These are phyloP conservation scores for Pilophorus perplexus DNA, from an alignment of 2,888 invertebrate genomes.

Conservation along the genomic window DNA sequence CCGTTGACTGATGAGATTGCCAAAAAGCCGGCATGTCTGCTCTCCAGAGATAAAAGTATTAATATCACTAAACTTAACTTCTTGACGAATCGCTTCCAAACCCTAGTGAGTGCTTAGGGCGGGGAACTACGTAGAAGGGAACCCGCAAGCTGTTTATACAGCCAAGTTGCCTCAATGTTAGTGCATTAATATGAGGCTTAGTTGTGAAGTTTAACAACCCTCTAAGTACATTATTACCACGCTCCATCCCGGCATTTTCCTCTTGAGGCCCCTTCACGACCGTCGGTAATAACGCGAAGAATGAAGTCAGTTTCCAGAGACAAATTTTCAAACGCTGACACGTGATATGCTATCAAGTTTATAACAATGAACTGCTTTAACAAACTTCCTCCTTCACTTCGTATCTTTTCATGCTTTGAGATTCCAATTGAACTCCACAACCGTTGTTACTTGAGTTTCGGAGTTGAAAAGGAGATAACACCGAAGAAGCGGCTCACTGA, in stretches of 20 bases:
- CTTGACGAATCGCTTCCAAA: slow-evolving; percentile 34
- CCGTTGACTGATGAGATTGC: slow-evolving; percentile 39
- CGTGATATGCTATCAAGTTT: slow-evolving; percentile 13
- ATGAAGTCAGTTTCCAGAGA: slow-evolving; percentile 19
- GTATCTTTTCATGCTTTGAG: slow-evolving; percentile 20
- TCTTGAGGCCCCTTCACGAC: slow-evolving; percentile 1
- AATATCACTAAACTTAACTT: slow-evolving; percentile 39
- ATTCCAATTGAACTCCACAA: slow-evolving; percentile 15
- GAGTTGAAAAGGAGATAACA: too few relatives aligned
- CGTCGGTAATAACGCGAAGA: neutral
- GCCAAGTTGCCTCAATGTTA: slow-evolving; percentile 29
- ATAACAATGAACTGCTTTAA: slow-evolving; percentile 14
- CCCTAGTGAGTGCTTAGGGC: too few relatives aligned
- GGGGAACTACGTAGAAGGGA: too few relatives aligned
- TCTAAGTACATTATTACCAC: slow-evolving; percentile 32
- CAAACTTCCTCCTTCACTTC: slow-evolving; percentile 23
- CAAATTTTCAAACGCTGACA: slow-evolving; percentile 1
- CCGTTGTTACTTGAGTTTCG: too few relatives aligned
- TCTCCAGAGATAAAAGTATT: slow-evolving; percentile 37
- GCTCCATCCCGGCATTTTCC: neutral
- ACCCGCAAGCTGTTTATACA: slow-evolving; percentile 24
- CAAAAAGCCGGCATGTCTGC: slow-evolving; percentile 27
- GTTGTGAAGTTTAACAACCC: slow-evolving; percentile 28
- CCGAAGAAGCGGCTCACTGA: too few relatives aligned
- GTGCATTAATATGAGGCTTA: slow-evolving; percentile 32